Percentiles rank a stretch among this genome's conserved stretches.
Conservation (phyloP, 37 sponge, comb jelly and placozoan species). For the Geodia barretti region DNA sequence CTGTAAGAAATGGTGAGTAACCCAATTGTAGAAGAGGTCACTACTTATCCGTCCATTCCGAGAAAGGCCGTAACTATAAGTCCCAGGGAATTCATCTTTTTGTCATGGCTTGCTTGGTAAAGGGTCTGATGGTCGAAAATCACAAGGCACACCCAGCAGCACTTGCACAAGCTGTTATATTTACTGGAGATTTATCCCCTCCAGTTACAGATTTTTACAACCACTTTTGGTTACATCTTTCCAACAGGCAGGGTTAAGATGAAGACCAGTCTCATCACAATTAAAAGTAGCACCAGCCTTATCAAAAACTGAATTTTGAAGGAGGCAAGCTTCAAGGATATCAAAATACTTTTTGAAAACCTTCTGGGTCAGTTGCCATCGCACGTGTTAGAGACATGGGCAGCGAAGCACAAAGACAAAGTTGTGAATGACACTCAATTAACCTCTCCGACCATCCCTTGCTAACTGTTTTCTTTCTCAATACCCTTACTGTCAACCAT, state of each 20-base stretch:
- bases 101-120: neutral
- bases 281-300: slow-evolving; percentile 33
- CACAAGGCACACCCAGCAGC: slow-evolving; percentile 27
- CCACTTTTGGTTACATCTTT: slow-evolving; percentile 8
- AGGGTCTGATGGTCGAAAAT: slow-evolving; percentile 4
- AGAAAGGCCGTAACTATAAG: slow-evolving; percentile 45
- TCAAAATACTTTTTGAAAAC: neutral
- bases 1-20: slow-evolving; percentile 13
- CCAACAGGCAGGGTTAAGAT: neutral
- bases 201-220: slow-evolving; percentile 8
- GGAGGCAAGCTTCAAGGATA: neutral
- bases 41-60: slow-evolving; percentile 41
- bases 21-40: slow-evolving; percentile 35
- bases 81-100: slow-evolving; percentile 51
- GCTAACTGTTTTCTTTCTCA: too few relatives aligned
- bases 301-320: slow-evolving; percentile 7
- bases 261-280: slow-evolving; percentile 37
- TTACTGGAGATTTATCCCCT: slow-evolving; percentile 32
- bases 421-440: neutral
- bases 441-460: neutral
- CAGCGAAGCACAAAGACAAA: neutral
- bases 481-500: too few relatives aligned
- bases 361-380: neutral
- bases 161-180: slow-evolving; percentile 30
- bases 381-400: neutral